Conservation (phyloP, 2,888 invertebrate genomes). For the Formica aserva region DNA sequence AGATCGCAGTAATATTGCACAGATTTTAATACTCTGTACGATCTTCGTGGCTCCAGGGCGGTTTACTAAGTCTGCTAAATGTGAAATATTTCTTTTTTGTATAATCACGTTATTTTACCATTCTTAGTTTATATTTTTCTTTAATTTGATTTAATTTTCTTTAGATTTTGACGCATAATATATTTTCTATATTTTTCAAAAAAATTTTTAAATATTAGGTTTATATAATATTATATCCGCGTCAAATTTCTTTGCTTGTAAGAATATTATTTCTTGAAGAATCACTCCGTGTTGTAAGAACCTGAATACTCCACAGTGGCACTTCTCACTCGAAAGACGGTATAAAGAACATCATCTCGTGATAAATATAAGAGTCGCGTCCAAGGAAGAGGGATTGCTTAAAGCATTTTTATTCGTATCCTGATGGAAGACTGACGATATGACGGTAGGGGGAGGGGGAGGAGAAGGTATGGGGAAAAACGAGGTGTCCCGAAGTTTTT, state of each 20-base stretch:
- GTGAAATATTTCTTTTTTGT: neutral
- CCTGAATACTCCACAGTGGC: neutral
- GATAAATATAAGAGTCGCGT: constrained; percentile 83
- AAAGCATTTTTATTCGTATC: constrained; percentile 81
- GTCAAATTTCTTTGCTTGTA: neutral
- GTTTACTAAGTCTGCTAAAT: neutral
- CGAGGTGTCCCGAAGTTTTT: constrained; percentile 77
- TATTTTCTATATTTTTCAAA: neutral
- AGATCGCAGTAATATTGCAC: constrained; percentile 13
- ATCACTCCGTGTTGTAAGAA: neutral
- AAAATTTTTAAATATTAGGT: neutral
- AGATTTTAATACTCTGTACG: constrained; percentile 24
- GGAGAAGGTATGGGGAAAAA: constrained; percentile 44
- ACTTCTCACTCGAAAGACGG: constrained; percentile 56
- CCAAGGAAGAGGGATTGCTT: constrained; percentile 74
- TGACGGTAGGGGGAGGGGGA: constrained; percentile 53
- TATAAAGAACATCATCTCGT: constrained; percentile 79
- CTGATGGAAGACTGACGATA: constrained; percentile 70
- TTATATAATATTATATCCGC: neutral
- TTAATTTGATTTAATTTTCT: neutral
- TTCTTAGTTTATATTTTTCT: neutral
- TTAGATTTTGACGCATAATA: neutral
- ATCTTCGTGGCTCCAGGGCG: neutral
- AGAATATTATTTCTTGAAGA: constrained; percentile 40
- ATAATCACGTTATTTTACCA: neutral